Base-by-base conservation (phyloP, 1,140 invertebrate species). In the Orius laevigatus region DNA sequence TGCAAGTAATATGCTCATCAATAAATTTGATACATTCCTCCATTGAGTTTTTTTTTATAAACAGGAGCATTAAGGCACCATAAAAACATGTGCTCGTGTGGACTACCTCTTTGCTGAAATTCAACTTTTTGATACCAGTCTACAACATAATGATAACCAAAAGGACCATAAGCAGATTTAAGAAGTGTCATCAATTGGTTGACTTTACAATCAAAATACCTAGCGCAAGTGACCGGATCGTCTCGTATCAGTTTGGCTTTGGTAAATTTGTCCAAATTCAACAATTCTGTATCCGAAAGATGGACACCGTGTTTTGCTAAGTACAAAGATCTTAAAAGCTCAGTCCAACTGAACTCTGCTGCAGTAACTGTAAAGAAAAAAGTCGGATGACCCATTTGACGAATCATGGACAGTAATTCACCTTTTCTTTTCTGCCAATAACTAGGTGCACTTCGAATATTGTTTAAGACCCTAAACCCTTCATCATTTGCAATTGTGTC, bases 1-100 rank as follows among this genome's bases (percentile, higher is more conserved):
- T 38, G 34, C 47, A 48, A 10, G 47, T 48, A 5, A 48, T 48
- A 41, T 42, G 18, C 41, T 11, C 41, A 20, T 48, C 47, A 4
- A 48, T 48, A 19, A 48, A 48, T 6, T 42, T 39, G 3, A 48
- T 20, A n/a, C 32, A 38, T 3, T 48, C 47, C n/a, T n/a, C n/a
- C n/a, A n/a, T n/a, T n/a, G n/a, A n/a, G 9, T 9, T 12, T 5
- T 34, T n/a, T 47, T 12, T 47, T 25, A 11, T 16, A 4, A 38
- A 14, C 33, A 12, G 38, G 38, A 14, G 38, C 6, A 15, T 40
- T 40, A 14, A n/a, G 36, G n/a, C 4, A 8, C 12, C 20, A 47
- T 9, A 47, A 32, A 5, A 36, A 16, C 4, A 11, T 33, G n/a
- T 47, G 46, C 5, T 5, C n/a, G 16, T 47, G 46, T 12, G 20